Conservation (phyloP, 23 tunicate species). For the Trididemnum nubilum region DNA sequence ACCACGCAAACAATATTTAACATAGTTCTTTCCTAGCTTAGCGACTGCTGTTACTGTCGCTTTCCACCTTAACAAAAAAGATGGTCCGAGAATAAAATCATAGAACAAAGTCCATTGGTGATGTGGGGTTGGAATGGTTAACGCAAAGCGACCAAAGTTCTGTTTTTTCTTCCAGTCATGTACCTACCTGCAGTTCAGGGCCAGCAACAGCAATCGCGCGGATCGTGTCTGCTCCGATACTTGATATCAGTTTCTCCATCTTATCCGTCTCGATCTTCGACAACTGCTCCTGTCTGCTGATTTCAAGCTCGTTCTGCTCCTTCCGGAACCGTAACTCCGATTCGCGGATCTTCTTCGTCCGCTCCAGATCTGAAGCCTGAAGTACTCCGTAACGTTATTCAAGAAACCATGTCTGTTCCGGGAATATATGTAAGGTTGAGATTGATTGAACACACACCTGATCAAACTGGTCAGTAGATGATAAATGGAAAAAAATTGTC, state of each 20-base stretch:
- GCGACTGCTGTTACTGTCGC: no score
- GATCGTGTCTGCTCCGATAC: constrained; percentile 94
- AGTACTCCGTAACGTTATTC: no score
- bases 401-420: background rate
- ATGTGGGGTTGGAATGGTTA: no score
- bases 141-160: no score
- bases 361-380: constrained; percentile 74
- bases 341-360: constrained; percentile 63
- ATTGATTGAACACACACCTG: background rate
- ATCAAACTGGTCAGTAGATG: background rate
- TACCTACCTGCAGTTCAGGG: constrained; percentile 77
- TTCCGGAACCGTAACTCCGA: constrained; percentile 63
- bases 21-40: no score
- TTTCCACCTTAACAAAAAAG: no score
- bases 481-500: background rate
- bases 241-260: constrained; percentile 65
- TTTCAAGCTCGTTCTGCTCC: constrained; percentile 80
- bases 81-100: no score
- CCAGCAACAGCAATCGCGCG: constrained; percentile 91
- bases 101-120: no score
- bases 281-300: constrained; percentile 53
- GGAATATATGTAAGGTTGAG: background rate
- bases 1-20: no score
- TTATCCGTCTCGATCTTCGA: constrained; percentile 82
- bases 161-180: no score